Conservation (phyloP, 1,140 invertebrate genomes). For the Ceratoteleas bidentatus region DNA sequence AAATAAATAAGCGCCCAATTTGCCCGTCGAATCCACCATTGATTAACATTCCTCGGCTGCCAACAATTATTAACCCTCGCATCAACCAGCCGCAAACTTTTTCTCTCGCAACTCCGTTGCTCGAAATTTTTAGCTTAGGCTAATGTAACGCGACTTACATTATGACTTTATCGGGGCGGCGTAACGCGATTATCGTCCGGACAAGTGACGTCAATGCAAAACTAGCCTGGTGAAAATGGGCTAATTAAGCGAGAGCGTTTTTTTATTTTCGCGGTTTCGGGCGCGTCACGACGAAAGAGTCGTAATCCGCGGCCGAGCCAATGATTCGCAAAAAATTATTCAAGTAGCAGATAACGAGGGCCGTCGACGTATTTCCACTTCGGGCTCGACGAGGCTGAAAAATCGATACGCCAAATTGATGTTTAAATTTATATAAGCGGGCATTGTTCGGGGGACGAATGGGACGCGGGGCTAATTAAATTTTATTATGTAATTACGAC, state of each 20-base stretch:
- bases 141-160: slow-evolving; percentile 20
- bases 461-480: no score
- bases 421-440: no score
- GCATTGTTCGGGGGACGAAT: no score
- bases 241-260: slow-evolving; percentile 11
- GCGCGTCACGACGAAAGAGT: neutral
- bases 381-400: no score
- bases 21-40: no score
- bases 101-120: neutral
- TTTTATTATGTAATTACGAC: no score
- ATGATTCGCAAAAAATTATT: slow-evolving; percentile 39
- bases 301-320: slow-evolving; percentile 16
- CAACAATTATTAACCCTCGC: no score
- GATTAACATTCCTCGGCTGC: no score
- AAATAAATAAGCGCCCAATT: no score
- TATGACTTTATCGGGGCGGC: slow-evolving; percentile 13
- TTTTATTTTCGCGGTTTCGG: neutral
- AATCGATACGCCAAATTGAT: no score
- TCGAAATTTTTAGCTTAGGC: neutral
- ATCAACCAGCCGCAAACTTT: neutral
- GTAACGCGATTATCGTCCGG: slow-evolving; percentile 12
- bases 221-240: slow-evolving; percentile 12
- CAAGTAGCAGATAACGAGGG: slow-evolving; percentile 35
- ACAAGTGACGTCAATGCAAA: slow-evolving; percentile 31
- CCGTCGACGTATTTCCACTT: no score